phyloP scores from a whole-genome alignment of 23 tunicate genomes.

The Styela plicata region DNA sequence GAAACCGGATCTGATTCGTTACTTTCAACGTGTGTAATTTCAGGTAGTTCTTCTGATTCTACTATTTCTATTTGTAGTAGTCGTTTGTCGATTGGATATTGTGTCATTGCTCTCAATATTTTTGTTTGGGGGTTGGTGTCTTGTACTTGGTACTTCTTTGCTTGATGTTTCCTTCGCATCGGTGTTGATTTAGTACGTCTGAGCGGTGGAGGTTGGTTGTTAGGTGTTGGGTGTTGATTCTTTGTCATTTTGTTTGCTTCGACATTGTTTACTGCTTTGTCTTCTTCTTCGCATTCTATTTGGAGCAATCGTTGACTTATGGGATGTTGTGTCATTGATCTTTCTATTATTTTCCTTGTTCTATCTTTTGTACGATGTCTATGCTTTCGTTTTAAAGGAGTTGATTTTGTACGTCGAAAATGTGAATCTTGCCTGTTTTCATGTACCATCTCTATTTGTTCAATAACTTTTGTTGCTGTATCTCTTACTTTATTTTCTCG shows the following conservation, averaged over 20 bases:
- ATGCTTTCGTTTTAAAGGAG: neutral
- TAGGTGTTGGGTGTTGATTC: neutral
- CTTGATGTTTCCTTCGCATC: neutral
- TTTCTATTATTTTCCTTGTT: neutral
- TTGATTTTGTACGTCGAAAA: neutral
- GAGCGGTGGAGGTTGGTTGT: no score
- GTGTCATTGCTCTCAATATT: neutral
- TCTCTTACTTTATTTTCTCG: neutral
- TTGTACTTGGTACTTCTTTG: neutral
- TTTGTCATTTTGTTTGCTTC: no score
- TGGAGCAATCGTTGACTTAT: no score
- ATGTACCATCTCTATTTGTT: neutral
- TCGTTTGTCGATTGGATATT: neutral
- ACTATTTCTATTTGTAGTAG: neutral
- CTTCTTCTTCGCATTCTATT: no score
- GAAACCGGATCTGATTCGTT: neutral
- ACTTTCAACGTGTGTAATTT: neutral
- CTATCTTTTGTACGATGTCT: neutral
- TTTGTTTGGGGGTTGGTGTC: neutral
- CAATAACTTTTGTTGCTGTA: neutral
- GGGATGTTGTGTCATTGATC: neutral
- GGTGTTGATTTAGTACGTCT: neutral
- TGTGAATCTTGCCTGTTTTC: neutral
- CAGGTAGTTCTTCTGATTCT: neutral
- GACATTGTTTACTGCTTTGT: no score